These are phyloP conservation scores for Acinonyx jubatus DNA, from an alignment of 2,113 vertebrate species.

Conservation along the genomic window DNA sequence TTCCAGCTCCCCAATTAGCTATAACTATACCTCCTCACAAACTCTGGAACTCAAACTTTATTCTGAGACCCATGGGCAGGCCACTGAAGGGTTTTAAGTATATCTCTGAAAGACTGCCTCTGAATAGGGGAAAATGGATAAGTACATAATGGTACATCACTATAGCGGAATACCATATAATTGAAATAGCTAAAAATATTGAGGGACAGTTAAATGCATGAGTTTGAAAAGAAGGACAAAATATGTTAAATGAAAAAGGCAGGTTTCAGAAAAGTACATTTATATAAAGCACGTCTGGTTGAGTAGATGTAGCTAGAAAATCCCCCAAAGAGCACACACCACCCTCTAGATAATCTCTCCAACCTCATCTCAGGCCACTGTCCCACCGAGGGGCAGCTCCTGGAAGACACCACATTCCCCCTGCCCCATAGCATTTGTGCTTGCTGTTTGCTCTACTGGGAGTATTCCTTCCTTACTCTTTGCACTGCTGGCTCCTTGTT, in stretches of 20 bases:
- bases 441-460: neutral
- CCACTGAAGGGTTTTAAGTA: neutral
- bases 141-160: neutral
- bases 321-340: neutral
- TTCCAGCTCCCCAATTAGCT: neutral
- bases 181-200: neutral
- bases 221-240: neutral
- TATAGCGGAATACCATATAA: neutral
- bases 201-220: neutral
- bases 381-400: neutral
- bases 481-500: neutral
- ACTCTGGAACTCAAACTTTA: neutral
- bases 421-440: neutral
- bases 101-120: neutral
- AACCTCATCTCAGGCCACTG: neutral
- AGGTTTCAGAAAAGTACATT: neutral
- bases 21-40: neutral
- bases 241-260: neutral
- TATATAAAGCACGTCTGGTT: neutral
- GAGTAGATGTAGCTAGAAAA: neutral
- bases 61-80: neutral
- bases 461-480: neutral
- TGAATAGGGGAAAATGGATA: neutral
- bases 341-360: neutral
- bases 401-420: neutral